Conservation (phyloP, 2,888 invertebrate genomes). For the Hemicrepidius hirtus region DNA sequence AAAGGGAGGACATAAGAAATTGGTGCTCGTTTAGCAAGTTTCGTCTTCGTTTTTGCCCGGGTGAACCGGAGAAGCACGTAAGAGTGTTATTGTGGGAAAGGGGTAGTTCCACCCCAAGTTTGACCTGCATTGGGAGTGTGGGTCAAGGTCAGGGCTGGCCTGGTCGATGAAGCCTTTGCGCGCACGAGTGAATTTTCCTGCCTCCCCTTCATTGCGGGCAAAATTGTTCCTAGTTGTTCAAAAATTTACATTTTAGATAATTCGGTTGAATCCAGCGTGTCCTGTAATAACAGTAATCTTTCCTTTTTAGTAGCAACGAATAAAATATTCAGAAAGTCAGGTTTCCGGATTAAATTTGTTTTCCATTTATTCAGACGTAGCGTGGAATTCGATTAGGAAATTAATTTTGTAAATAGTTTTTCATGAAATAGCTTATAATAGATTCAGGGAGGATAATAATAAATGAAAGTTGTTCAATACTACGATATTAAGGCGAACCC, state of each 20-base stretch:
- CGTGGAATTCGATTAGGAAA: background rate
- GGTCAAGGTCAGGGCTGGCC: slow-evolving; percentile 70
- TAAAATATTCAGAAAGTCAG: background rate
- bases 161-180: slow-evolving; percentile 67
- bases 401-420: slow-evolving; percentile 1
- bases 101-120: slow-evolving; percentile 61
- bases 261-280: slow-evolving; percentile 8
- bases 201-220: slow-evolving; percentile 54
- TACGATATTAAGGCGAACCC: background rate
- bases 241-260: slow-evolving; percentile 43
- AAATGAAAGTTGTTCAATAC: background rate
- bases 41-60: slow-evolving; percentile 40
- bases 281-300: slow-evolving; percentile 4
- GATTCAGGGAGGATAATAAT: slow-evolving; percentile 4
- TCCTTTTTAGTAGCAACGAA: background rate
- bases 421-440: background rate
- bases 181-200: slow-evolving; percentile 54
- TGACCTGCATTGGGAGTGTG: slow-evolving; percentile 66
- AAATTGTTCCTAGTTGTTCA: slow-evolving; percentile 31
- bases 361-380: background rate
- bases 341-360: background rate
- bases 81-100: slow-evolving; percentile 48
- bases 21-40: slow-evolving; percentile 36
- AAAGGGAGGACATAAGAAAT: background rate
- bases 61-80: slow-evolving; percentile 45